Evolutionary conservation across 2,888 invertebrate species (phyloP), one percentile per base, ranked within the genome.

Genomic region (Drosophila putrida): DNA sequence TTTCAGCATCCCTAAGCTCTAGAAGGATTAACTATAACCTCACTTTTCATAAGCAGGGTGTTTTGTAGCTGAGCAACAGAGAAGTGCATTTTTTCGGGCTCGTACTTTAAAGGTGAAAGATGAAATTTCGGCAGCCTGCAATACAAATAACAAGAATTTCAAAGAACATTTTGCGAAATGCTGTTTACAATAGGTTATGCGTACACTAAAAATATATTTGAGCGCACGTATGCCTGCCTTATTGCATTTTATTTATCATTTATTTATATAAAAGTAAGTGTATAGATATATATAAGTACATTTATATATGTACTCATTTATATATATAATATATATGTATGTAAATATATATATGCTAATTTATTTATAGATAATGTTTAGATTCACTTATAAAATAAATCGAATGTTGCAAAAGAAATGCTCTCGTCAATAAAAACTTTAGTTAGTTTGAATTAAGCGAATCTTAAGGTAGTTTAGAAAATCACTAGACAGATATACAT

Each of bases 371-470:
- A 75, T 57, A 76, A 71, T 82, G 82, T 82, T 82, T 82, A 82
- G 82, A 82, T 79, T 65, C 82, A 82, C 57, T 66, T 75, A 75
- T 72, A 70, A 73, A 73, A 67, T 72, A 67, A 72, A 66, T 75
- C 49, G 57, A 71, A 84, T 82, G 85, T 82, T 82, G 82, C 82
- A 62, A 77, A 73, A 65, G 77, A 73, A 76, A 68, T 75, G 72
- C 54, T 75, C 67, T 77, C 71, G 60, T 67, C 70, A 64, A 75
- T 76, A 75, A 61, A 51, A 74, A 71, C 80, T 88, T 90, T 79
- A 89, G 89, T 91, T 85, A 87, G 90, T 90, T 89, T 89, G 82
- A 89, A 91, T 88, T 90, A 82, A 90, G 87, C 89, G 86, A 88
- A 87, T 91, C 91, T 87, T 87, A 88, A 90, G 91, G 91, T 91